These are phyloP conservation scores for Prochilodus magdalenae DNA, from an alignment of 2,113 vertebrate genomes.

Conservation along the genomic window DNA sequence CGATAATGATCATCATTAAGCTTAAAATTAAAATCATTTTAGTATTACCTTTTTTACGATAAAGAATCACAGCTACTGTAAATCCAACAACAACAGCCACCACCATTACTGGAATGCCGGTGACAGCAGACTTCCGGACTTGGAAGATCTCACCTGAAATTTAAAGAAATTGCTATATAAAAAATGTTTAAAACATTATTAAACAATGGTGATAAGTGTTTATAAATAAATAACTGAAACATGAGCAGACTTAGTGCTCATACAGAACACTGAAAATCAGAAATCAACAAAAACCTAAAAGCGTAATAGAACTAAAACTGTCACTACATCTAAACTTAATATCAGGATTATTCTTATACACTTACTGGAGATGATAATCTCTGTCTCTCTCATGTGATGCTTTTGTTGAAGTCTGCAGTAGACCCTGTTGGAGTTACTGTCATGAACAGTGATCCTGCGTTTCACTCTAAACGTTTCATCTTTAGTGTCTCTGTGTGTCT, in stretches of 20 bases:
- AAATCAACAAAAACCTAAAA: no score
- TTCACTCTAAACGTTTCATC: constrained; percentile 5
- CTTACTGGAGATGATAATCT: constrained; percentile 18
- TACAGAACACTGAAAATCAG: no score
- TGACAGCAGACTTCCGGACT: not conserved
- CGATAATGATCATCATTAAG: no score
- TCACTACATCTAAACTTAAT: not conserved
- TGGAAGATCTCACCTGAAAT: not conserved
- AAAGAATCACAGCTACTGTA: not conserved
- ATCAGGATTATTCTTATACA: not conserved
- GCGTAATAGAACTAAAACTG: no score
- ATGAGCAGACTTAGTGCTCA: no score
- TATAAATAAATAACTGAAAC: no score
- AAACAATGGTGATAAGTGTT: no score
- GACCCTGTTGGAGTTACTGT: constrained; percentile 9
- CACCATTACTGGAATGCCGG: not conserved
- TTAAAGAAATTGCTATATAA: no score
- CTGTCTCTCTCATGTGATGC: not conserved
- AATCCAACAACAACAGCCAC: not conserved
- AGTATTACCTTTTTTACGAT: not conserved
- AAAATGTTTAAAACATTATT: no score
- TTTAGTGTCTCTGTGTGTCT: not conserved
- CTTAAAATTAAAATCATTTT: no score
- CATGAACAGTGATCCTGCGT: constrained; percentile 12
- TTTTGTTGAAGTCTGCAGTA: constrained; percentile 14